Evolutionary conservation across 1,140 invertebrate species (phyloP).

Genomic region (Lutraria rhynchaena): DNA sequence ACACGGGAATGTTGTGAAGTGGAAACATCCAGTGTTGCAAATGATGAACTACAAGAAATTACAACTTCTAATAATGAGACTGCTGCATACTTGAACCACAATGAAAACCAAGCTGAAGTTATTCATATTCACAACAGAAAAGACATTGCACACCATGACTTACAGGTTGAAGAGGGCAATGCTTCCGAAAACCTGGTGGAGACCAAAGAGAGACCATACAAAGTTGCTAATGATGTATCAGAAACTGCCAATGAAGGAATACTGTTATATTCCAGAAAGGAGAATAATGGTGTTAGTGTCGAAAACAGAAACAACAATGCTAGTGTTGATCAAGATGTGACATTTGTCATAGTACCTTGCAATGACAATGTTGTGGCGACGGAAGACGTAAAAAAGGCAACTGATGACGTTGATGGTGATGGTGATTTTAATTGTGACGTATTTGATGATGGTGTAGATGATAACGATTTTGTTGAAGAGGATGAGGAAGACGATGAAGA

Average conservation of each 20-base stretch:
- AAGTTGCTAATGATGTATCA: no score
- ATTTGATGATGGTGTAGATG: not conserved
- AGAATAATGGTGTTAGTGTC: not conserved
- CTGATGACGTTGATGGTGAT: not conserved
- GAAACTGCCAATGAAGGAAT: no score
- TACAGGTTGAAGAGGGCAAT: no score
- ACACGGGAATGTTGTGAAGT: no score
- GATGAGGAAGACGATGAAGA: constrained; percentile 54
- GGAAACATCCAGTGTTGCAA: not conserved
- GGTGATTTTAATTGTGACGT: not conserved
- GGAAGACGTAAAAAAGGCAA: not conserved
- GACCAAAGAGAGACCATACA: no score
- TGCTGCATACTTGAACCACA: no score
- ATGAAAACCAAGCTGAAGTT: not conserved
- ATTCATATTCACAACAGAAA: no score
- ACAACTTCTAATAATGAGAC: not conserved
- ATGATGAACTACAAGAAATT: not conserved
- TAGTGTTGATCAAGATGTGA: not conserved
- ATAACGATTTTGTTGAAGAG: constrained; percentile 12
- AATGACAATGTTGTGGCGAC: not conserved
- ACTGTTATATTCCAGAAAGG: no score
- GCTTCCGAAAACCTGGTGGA: no score
- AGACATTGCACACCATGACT: no score
- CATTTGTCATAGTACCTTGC: not conserved
- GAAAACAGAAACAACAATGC: not conserved